phyloP scores from a whole-genome alignment of 2,113 vertebrate species.

The Sisor rabdophorus region DNA sequence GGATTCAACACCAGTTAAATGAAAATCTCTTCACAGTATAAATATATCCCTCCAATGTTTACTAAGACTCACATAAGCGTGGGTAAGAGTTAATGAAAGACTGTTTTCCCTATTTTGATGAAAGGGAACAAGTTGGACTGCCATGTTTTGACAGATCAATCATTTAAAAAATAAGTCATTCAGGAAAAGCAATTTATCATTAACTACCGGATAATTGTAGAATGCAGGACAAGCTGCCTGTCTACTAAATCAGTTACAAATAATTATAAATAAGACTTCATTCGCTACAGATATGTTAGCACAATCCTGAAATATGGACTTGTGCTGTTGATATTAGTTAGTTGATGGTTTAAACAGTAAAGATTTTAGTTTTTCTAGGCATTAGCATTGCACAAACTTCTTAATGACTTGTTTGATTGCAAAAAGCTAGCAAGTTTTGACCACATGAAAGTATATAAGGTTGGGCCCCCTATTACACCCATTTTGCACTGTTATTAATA shows the following conservation, averaged over 20 bases:
- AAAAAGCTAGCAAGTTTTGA: not conserved
- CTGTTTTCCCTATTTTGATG: slow-evolving; percentile 41
- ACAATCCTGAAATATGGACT: slow-evolving; percentile 6
- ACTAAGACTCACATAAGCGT: slow-evolving; percentile 21
- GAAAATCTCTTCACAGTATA: slow-evolving; percentile 24
- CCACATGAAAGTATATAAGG: not conserved
- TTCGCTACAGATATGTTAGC: slow-evolving; percentile 1
- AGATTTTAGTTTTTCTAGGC: not conserved
- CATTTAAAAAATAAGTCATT: slow-evolving; percentile 36
- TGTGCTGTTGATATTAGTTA: not conserved
- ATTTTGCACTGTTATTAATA: too few species aligned
- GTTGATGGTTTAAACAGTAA: not conserved
- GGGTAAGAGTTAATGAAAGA: slow-evolving; percentile 40
- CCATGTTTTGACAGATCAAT: slow-evolving; percentile 18
- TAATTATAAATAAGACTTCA: too few species aligned
- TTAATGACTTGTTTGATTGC: not conserved
- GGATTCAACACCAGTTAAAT: slow-evolving; percentile 20
- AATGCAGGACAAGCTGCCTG: not conserved
- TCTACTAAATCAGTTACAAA: slow-evolving; percentile 2
- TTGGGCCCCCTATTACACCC: too few species aligned
- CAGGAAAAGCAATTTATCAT: slow-evolving; percentile 33
- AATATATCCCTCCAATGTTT: slow-evolving; percentile 34
- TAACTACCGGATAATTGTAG: slow-evolving; percentile 34
- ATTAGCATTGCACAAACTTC: not conserved
- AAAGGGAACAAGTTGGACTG: slow-evolving; percentile 20